These are phyloP conservation scores for Calliphora vomitoria DNA, from an alignment of 2,888 invertebrate genomes.

Conservation along the genomic window DNA sequence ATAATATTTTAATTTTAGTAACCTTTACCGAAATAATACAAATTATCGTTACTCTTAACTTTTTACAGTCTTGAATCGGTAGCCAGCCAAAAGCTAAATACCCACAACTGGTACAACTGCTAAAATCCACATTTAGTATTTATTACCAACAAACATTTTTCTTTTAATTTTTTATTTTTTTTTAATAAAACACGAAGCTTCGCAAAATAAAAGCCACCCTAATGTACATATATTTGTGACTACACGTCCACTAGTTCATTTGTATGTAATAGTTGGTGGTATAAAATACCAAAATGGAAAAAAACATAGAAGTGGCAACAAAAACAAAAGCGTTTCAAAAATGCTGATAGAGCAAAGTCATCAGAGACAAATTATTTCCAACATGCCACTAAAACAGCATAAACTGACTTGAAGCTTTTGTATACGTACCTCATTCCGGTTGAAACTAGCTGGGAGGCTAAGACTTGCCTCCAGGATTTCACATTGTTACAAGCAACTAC, in stretches of 20 bases:
- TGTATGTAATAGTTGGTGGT: slow-evolving; percentile 10
- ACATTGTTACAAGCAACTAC: slow-evolving; percentile 53
- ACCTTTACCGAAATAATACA: no score
- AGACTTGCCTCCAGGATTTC: slow-evolving; percentile 17
- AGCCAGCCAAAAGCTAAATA: no score
- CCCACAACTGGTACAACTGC: no score
- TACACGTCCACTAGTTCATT: not conserved
- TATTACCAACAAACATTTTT: no score
- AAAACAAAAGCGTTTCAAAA: slow-evolving; percentile 12
- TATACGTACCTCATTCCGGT: slow-evolving; percentile 10
- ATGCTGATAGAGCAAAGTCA: slow-evolving; percentile 63
- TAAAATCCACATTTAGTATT: no score
- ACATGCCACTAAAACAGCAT: slow-evolving; percentile 56
- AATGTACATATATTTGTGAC: not conserved
- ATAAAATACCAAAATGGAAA: slow-evolving; percentile 5
- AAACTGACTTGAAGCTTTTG: slow-evolving; percentile 53
- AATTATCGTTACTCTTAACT: no score
- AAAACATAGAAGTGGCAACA: not conserved
- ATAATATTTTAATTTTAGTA: no score
- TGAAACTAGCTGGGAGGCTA: slow-evolving; percentile 23
- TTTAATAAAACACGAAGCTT: no score
- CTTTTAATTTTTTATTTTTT: no score
- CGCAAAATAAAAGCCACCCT: no score
- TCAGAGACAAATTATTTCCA: slow-evolving; percentile 66
- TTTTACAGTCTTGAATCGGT: no score